Conservation (phyloP, 2,113 vertebrate species). For the Colinus virginianus region DNA sequence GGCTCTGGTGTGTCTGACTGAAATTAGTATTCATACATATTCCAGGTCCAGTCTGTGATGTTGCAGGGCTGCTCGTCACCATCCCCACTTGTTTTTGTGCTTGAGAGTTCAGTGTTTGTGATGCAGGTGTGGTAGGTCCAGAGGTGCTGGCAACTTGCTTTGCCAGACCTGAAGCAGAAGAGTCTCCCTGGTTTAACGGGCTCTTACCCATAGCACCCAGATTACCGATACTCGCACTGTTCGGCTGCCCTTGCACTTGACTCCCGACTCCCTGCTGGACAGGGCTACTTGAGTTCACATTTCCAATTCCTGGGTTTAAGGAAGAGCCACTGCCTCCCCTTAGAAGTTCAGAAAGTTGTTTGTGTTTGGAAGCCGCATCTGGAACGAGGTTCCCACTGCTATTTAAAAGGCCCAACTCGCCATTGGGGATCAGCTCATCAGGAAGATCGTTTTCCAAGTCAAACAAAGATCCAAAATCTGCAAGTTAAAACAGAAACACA, state of each 20-base stretch:
- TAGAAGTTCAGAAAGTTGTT: constrained; percentile 96
- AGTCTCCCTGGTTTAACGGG: constrained; percentile 85
- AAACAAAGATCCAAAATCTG: constrained; percentile 95
- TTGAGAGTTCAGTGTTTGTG: constrained; percentile 88
- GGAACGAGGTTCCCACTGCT: constrained; percentile 86
- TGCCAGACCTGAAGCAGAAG: constrained; percentile 76
- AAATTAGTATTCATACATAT: constrained; percentile 91
- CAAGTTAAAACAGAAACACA: constrained; percentile 73
- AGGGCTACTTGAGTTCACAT: constrained; percentile 86
- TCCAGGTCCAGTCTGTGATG: constrained; percentile 83
- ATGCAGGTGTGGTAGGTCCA: constrained; percentile 79
- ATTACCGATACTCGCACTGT: constrained; percentile 73
- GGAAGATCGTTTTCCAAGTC: constrained; percentile 98
- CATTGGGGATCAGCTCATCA: constrained; percentile 96
- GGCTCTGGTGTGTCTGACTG: constrained; percentile 86
- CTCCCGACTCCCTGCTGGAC: constrained; percentile 85
- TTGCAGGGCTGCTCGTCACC: constrained; percentile 82
- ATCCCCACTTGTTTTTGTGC: constrained; percentile 88
- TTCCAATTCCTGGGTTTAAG: constrained; percentile 82
- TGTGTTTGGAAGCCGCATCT: constrained; percentile 96
- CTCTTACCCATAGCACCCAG: constrained; percentile 88
- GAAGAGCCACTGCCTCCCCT: constrained; percentile 87
- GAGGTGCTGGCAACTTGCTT: constrained; percentile 81
- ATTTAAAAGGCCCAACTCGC: constrained; percentile 89
- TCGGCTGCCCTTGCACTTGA: constrained; percentile 83